Base-by-base conservation (phyloP, 2,113 vertebrate species). In the Stercorarius parasiticus region DNA sequence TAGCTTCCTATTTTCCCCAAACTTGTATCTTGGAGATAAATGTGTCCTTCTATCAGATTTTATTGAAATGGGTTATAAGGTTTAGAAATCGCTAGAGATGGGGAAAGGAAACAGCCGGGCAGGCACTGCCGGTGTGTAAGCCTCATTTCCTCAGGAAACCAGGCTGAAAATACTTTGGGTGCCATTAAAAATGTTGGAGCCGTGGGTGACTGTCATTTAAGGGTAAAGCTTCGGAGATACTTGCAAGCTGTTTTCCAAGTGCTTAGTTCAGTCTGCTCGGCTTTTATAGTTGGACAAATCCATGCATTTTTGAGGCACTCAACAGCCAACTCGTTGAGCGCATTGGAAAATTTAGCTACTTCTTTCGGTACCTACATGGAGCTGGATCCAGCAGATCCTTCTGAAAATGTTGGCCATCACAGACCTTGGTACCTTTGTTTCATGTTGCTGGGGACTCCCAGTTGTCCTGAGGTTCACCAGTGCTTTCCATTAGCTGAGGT, bases 81-180 rank as follows among this genome's bases (percentile, higher is more conserved):
- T 93, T 93, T 93, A 88, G 92, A 93, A 96, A 91, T 82, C 78
- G 25, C 85, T 88, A 22, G 88, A 88, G 82, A 92, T 53, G 78
- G 82, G 62, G 85, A 72, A 72, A 49, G 85, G 92, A 82, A 82
- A 26, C 22, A 82, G 92, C n/a, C 7, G 0, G 74, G 79, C 85
- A 88, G 82, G 74, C 88, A 15, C 65, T 88, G 88, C 61, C 0
- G 2, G 56, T 5, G 7, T 59, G 47, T 67, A 66, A 91, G 92
- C 66, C 90, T 96, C 90, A 86, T 97, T 93, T 94, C 90, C 94
- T 85, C 82, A 65, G 96, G 90, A 97, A 94, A 77, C 92, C 71
- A 88, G 90, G 88, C 94, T 86, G 85, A 72, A 93, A 95, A 58
- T 58, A 49, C 67, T 86, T 81, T 2, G 43, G 73, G 93, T 88